Base-by-base conservation (phyloP, 2,888 invertebrate species). In the Tolmerus cingulatus region DNA sequence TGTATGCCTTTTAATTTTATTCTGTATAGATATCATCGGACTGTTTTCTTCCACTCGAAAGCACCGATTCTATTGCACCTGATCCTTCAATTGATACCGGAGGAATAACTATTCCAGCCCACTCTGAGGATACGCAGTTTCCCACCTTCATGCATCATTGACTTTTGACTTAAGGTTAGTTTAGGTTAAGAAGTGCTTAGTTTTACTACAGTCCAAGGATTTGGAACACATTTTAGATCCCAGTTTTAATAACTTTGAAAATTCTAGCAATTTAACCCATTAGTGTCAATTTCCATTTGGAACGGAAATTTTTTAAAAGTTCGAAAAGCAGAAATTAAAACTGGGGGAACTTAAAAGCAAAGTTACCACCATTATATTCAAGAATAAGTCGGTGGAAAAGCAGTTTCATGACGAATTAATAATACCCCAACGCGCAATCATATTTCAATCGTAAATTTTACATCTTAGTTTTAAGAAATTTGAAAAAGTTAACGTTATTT, bases 51-150 rank as follows among this genome's bases (percentile, higher is more conserved):
- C 92, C 91, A 0, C 87, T 92, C 81, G 92, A 92, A 87, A 92
- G 92, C 88, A 90, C 91, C 0, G 92, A 92, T 88, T 92, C 92
- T 0, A 88, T 92, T 86, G 91, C 91, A 5, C 92, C 91, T 88
- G 91, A 92, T 27, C 91, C 91, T 1, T 90, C 92, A 27, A 90
- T 92, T 3, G 92, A 92, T 78, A 92, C 92, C 1, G 92, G 92
- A 16, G 92, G 92, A 3, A 92, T 92, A 0, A 92, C 92, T 3
- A 92, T 92, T 89, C 92, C 92, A 1, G 92, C 92, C 9, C 91
- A 91, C 74, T 91, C 92, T 0, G 92, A 92, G 86, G 92, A 92
- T 77, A 91, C 92, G 9, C 92, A 92, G 87, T 92, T 92, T 89
- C 92, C 92, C 16, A 91, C 34, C 5, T 85, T 85, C 30, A 85